Base-by-base conservation (phyloP, 2,888 invertebrate genomes). In the Zygaena filipendulae region DNA sequence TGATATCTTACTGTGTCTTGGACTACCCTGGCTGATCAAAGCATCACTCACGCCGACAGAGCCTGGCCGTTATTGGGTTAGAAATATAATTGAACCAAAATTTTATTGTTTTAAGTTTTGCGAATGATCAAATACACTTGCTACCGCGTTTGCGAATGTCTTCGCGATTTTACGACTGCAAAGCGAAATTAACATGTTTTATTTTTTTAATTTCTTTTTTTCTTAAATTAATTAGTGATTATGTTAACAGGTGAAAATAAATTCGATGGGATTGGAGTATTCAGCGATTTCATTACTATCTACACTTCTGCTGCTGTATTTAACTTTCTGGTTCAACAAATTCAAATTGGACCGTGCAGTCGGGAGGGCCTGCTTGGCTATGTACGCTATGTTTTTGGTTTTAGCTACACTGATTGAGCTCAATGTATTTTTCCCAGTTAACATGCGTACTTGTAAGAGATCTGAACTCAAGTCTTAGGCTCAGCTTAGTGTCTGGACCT, bases 341-440 rank as follows among this genome's bases (percentile, higher is more conserved):
- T 94, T 93, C 77, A 87, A 90, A 69, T 74, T 96, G 62, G 92
- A 92, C 62, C 88, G 87, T 54, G 87, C 87, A 52, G 92, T 95
- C 33, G 95, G 95, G 35, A 83, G 88, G 30, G 87, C 91, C 30
- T 93, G 93, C 52, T 82, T 95, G 38, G 82, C 90, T 40, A 92
- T 93, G 87, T 95, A 96, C 72, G 87, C 88, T 35, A 85, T 91
- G 47, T 95, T 95, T 62, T 84, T 95, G 38, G 86, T 92, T 29
- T 82, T 95, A 43, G 93, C 95, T 29, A 92, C 92, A 40, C 83
- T 95, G 47, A 95, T 94, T 54, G 95, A 95, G 81, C 84, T 95
- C 52, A 95, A 95, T 70, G 91, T 93, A 40, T 95, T 95, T 86
- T 94, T 93, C 82, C 87, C 87, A 49, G 92, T 95, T 49, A 95